Base-by-base conservation (phyloP, 2,888 invertebrate species). In the Lithophane leautieri region DNA sequence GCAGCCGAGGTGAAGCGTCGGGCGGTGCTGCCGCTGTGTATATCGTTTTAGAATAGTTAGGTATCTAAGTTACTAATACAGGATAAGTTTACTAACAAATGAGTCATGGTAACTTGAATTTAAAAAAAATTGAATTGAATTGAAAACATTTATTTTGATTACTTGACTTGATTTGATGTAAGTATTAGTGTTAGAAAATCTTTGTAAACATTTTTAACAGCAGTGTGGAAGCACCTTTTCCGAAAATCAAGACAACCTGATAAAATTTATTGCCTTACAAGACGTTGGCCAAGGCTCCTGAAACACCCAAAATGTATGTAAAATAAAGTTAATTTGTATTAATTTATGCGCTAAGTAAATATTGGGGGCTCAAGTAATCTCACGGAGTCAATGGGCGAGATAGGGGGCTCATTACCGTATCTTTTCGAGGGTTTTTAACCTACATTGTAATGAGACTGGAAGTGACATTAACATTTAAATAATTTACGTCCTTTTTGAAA, bases 401-500 rank as follows among this genome's bases (percentile, higher is more conserved):
- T 86, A 87, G 85, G 79, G 72, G 84, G 83, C 88, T 91, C 91
- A 89, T 93, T 92, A 92, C 86, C 90, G 89, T 93, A 93, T 92
- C 90, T 93, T 89, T 88, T 79, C 85, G 81, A 84, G 76, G 85
- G 86, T 80, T 85, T 86, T 81, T 76, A 69, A 82, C 77, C 72
- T 82, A 73, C 50, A 78, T 70, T 70, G 50, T 69, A 67, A 60
- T 62, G n/a, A 14, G 14, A 52, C 88, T 88, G 65, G 88, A 87
- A 80, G 77, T 70, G 81, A 2, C 60, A 67, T 19, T 66, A 66
- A 25, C 8, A 47, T 67, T 54, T 25, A 16, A 61, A 69, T 70
- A 58, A 34, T 70, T 42, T 76, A 19, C 0, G 25, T 4, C 9
- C 14, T 58, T 70, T n/a, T 42, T 22, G 0, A 25, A 12, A 4